A percentile compares a stretch with the other conserved stretches of the same genome.
Evolutionary conservation across 2,888 invertebrate genomes (phyloP).

Genomic region (Emmelina monodactyla): DNA sequence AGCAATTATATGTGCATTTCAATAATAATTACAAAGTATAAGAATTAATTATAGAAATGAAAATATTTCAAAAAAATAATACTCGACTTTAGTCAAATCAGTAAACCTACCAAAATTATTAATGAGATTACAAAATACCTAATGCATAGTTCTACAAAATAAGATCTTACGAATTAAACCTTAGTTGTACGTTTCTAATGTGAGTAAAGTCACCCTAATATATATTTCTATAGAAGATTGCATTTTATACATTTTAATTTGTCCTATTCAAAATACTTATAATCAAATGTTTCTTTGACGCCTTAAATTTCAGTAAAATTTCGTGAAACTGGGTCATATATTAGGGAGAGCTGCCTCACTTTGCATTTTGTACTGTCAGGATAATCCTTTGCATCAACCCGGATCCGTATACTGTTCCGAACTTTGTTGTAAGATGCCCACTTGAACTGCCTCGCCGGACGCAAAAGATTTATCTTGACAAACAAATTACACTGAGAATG

Average conservation of each 20-base stretch:
- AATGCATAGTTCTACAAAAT: slow-evolving; percentile 57
- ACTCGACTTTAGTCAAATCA: slow-evolving; percentile 47
- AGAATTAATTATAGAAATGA: slow-evolving; percentile 34
- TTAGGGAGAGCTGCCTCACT: not conserved
- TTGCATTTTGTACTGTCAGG: slow-evolving; percentile 38
- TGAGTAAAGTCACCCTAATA: slow-evolving; percentile 48
- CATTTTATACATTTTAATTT: slow-evolving; percentile 9
- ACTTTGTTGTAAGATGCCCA: slow-evolving; percentile 15
- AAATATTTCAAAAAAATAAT: slow-evolving; percentile 58
- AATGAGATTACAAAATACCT: slow-evolving; percentile 62
- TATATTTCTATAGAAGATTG: slow-evolving; percentile 34
- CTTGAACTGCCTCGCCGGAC: slow-evolving; percentile 12
- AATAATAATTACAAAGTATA: slow-evolving; percentile 17
- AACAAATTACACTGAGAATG: slow-evolving; percentile 56
- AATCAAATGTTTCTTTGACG: no score
- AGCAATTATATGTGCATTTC: not conserved
- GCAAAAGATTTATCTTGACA: slow-evolving; percentile 45
- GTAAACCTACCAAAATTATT: slow-evolving; percentile 45
- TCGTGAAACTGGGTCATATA: not conserved
- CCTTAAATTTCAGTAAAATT: no score
- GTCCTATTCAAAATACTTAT: slow-evolving; percentile 7
- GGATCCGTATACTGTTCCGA: not conserved
- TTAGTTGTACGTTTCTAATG: slow-evolving; percentile 61
- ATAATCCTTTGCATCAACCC: slow-evolving; percentile 33
- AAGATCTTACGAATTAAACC: slow-evolving; percentile 56